Base-by-base conservation (phyloP, 2,797 vertebrate species). In the Carduelis carduelis region DNA sequence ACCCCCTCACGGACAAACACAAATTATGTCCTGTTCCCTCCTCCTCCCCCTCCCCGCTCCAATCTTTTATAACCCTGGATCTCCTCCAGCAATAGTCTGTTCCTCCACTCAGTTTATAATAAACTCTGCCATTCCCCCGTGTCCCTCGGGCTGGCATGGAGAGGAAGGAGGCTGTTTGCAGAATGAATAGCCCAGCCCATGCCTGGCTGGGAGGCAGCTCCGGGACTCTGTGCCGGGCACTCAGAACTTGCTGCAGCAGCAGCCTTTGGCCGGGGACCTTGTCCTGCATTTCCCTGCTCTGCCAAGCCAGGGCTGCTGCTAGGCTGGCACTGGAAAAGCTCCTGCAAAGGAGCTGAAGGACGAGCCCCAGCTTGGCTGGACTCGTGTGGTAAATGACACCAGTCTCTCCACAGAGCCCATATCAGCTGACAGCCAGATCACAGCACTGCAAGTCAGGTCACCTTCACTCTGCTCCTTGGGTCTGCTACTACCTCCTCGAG, bases 31-130 rank as follows among this genome's bases (percentile, higher is more conserved):
- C 93, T 49, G 74, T 56, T 88, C 85, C 87, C 88, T 92, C 93
- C 85, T 80, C 90, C 87, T 83, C 64, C 30, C 14, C 68, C 46
- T 39, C 50, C 37, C 46, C 1, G 30, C 86, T 63, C n/a, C 95
- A 88, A 80, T 79, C 95, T 93, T 95, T 87, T 93, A 81, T 83
- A 95, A 95, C 83, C 76, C 94, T 95, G 96, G 95, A 95, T 83
- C 94, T 97, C 93, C 92, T 96, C 94, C 97, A 96, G 95, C 95
- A 87, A 91, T 81, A 80, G 86, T 93, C 95, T 91, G 96, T 39
- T 94, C 84, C 92, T 94, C 83, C 66, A 81, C 69, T 95, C 80
- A n/a, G 95, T 95, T 96, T 95, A 95, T 91, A 82, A 97, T 93
- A 94, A 97, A 97, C 95, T 93, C 96, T 82, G 96, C 94, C 93